Evolutionary conservation across 1,140 invertebrate species (phyloP).

Genomic region (Telenomus remus): DNA sequence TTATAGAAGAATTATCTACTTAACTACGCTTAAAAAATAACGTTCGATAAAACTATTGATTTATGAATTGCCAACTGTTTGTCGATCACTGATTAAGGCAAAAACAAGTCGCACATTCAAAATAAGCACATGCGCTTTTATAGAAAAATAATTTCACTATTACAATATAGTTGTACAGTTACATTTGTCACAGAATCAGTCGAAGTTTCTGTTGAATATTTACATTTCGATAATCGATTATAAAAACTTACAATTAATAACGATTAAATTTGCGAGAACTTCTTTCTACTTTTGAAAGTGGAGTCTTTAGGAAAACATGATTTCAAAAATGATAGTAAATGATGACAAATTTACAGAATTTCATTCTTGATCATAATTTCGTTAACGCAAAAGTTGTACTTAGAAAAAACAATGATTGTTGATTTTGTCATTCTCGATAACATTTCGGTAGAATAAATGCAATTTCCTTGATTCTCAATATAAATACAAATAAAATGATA

Average conservation of each 20-base stretch:
- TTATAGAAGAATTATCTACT: neutral
- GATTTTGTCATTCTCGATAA: too few species aligned
- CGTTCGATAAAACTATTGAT: conserved; percentile 1
- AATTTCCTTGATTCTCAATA: too few species aligned
- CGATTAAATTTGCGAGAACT: neutral
- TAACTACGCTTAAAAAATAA: neutral
- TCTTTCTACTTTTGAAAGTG: too few species aligned
- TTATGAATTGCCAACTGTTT: neutral
- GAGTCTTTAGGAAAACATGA: too few species aligned
- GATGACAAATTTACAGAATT: too few species aligned
- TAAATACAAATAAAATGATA: too few species aligned
- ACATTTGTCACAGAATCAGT: conserved; percentile 4
- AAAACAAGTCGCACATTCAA: neutral
- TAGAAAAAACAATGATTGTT: too few species aligned
- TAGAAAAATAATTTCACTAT: conserved; percentile 5
- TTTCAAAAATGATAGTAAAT: too few species aligned
- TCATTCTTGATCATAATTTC: too few species aligned
- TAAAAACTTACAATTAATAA: neutral
- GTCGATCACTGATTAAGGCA: neutral
- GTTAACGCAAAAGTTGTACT: too few species aligned
- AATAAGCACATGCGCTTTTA: conserved; percentile 6
- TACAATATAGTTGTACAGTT: neutral
- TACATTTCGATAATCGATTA: neutral
- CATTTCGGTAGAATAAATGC: too few species aligned
- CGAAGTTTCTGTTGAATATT: conserved; percentile 6